Base-by-base conservation (phyloP, 2,113 vertebrate genomes). In the Melanerpes aurifrons region DNA sequence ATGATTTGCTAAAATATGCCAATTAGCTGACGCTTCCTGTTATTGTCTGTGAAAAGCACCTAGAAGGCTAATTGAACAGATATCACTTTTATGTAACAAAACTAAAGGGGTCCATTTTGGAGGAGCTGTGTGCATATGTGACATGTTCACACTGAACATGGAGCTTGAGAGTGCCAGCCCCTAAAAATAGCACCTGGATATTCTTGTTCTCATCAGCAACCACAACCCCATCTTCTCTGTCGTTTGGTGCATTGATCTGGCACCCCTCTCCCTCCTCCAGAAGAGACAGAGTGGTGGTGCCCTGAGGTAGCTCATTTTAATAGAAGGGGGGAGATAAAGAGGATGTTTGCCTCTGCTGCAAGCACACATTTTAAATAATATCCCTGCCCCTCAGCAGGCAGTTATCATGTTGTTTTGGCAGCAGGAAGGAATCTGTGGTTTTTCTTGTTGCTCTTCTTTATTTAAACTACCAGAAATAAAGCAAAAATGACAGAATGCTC, bases 391-490 rank as follows among this genome's bases (percentile, higher is more conserved):
- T 96, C 94, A 77, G 95, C 90, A 97, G 93, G 96, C 96, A 97
- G 97, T 96, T 98, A 98, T 98, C 97, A 71, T 96, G 96, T 96
- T 98, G 96, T 98, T 98, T 98, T 97, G 98, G 97, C 97, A 97
- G 97, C 97, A 98, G 97, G 97, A 98, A 98, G 97, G 97, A 98
- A 97, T 98, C 94, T 97, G 97, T 98, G 98, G 97, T 98, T 98
- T 98, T 97, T 97, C 96, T 97, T 96, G 97, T 96, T 98, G 96
- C 97, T 97, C 94, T 96, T 97, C 98, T 98, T 98, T 97, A 98
- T 97, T 97, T 97, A 98, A 98, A 97, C 96, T 92, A 96, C 97
- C 97, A 98, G 97, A 98, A 98, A 99, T 98, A 98, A 98, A 98
- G 97, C 96, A 97, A 98, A 98, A 98, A 98, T 98, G 98, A 98